Conservation (phyloP, 2,113 vertebrate genomes). For the Haplochromis vanheusdeni region DNA sequence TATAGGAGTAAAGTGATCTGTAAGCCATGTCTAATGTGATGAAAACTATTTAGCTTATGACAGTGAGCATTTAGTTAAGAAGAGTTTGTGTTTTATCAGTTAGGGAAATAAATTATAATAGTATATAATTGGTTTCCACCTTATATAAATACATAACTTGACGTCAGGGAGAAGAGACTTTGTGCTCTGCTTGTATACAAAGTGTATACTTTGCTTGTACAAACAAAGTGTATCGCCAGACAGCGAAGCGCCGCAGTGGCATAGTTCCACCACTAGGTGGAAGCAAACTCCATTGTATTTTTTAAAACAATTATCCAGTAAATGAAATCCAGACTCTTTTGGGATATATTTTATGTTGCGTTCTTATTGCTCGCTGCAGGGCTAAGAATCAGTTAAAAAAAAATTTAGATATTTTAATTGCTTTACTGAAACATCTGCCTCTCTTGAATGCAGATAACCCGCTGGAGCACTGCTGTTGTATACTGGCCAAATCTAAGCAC, state of each 20-base stretch:
- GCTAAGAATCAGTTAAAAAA: not conserved
- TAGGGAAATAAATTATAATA: not conserved
- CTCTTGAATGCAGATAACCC: not conserved
- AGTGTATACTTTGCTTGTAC: not conserved
- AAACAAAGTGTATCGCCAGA: not conserved
- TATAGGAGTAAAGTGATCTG: not conserved
- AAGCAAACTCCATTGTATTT: not conserved
- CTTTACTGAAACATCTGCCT: not conserved
- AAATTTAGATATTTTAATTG: not conserved
- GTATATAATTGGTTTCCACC: not conserved
- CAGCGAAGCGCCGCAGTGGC: not conserved
- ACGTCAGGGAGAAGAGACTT: not conserved
- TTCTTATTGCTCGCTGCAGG: not conserved
- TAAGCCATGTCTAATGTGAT: not conserved
- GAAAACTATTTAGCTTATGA: not conserved
- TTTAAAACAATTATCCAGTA: not conserved
- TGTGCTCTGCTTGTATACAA: not conserved
- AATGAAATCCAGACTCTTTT: not conserved
- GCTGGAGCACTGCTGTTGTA: not conserved
- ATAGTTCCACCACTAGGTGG: constrained; percentile 17
- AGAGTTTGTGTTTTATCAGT: not conserved
- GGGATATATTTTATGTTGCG: not conserved
- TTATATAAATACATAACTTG: not conserved
- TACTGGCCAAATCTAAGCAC: not conserved
- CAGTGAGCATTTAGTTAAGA: not conserved